Percentiles rank a stretch among this genome's conserved stretches.
Evolutionary conservation across 2,888 invertebrate genomes (phyloP).

Genomic region (Drosophila birchii): DNA sequence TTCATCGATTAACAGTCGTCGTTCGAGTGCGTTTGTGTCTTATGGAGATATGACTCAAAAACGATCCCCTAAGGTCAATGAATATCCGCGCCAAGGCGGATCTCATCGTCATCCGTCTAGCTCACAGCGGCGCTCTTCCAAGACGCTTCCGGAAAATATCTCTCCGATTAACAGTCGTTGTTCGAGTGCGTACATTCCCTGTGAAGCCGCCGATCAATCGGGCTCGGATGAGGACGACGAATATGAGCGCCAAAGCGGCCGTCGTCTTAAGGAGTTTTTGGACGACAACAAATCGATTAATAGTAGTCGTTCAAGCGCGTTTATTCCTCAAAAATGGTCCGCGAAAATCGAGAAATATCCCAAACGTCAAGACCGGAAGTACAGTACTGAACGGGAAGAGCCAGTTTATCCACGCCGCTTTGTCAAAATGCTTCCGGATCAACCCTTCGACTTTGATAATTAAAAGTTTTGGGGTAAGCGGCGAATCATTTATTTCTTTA

Average conservation of each 20-base stretch:
- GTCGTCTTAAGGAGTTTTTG: too few species aligned
- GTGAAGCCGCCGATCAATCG: too few species aligned
- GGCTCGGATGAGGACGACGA: too few species aligned
- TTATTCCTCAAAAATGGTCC: not conserved
- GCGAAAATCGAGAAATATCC: not conserved
- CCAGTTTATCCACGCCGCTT: not conserved
- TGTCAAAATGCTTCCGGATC: not conserved
- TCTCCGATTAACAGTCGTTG: not conserved
- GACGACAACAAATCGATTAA: too few species aligned
- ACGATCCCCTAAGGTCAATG: not conserved
- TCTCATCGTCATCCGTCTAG: too few species aligned
- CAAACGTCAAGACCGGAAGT: not conserved
- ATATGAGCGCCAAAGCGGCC: too few species aligned
- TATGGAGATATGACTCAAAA: too few species aligned
- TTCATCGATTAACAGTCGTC: too few species aligned
- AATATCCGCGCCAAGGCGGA: not conserved
- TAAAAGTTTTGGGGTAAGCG: not conserved
- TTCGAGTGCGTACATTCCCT: not conserved
- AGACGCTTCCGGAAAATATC: not conserved
- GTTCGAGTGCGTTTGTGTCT: too few species aligned
- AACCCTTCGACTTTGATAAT: not conserved
- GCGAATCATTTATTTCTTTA: not conserved
- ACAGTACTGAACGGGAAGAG: not conserved
- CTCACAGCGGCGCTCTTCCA: not conserved
- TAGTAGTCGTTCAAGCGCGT: too few species aligned